A percentile compares a stretch with the other conserved stretches of the same genome.
Evolutionary conservation across 1,140 invertebrate genomes (phyloP).

Genomic region (Musca domestica): DNA sequence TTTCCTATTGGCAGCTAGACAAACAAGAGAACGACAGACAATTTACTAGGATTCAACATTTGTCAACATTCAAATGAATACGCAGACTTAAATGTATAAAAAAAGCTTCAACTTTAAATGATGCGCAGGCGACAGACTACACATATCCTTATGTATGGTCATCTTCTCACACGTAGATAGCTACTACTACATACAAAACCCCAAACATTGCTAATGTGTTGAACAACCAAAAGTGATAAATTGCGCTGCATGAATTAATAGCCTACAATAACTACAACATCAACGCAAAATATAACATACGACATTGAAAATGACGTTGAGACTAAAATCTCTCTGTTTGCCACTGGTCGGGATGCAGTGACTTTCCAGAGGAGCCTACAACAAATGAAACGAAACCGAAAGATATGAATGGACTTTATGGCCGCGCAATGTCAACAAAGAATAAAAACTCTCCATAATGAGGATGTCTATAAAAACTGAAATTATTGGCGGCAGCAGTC

Average conservation of each 20-base stretch:
- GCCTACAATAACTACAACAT: constrained; percentile 36
- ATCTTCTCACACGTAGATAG: neutral
- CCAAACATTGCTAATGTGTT: constrained; percentile 49
- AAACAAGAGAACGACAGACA: too few relatives aligned
- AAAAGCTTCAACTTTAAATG: too few relatives aligned
- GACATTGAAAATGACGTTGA: too few relatives aligned
- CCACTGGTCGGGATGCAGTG: constrained; percentile 2
- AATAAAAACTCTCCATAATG: constrained; percentile 10
- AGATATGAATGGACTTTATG: constrained; percentile 11
- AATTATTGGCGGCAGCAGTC: neutral
- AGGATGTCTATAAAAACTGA: constrained; percentile 20
- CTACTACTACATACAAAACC: constrained; percentile 19
- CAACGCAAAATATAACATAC: constrained; percentile 14
- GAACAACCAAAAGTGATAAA: constrained; percentile 53
- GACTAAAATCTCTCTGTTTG: neutral
- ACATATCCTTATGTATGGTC: too few relatives aligned
- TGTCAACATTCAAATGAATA: too few relatives aligned
- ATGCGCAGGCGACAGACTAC: too few relatives aligned
- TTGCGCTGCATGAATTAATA: constrained; percentile 50
- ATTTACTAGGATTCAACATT: too few relatives aligned
- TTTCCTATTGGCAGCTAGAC: too few relatives aligned
- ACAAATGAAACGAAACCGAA: constrained; percentile 30
- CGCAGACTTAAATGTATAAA: too few relatives aligned
- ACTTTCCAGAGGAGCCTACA: constrained; percentile 18
- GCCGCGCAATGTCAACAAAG: neutral